A percentile compares a stretch with the other conserved stretches of the same genome.
phyloP scores from a whole-genome alignment of 2,888 invertebrate genomes.

The Aleiodes leptofemur region DNA sequence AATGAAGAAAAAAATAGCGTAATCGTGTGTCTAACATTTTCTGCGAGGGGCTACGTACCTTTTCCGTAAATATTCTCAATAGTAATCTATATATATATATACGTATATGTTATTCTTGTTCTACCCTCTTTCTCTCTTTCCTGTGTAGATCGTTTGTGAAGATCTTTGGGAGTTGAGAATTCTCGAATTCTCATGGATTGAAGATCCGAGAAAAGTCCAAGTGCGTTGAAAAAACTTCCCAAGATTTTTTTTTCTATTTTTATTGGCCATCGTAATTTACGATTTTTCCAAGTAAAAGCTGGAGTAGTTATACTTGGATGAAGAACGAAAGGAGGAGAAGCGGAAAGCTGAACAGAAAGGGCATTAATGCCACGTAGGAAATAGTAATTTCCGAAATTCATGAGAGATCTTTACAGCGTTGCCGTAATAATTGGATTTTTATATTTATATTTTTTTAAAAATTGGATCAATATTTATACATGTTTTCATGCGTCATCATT shows the following conservation, averaged over 20 bases:
- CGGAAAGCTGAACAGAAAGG: too few relatives aligned
- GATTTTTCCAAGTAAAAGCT: slow-evolving; percentile 8
- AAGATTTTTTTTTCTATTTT: slow-evolving; percentile 7
- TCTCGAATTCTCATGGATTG: slow-evolving; percentile 13
- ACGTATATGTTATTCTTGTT: neutral
- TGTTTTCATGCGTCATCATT: too few relatives aligned
- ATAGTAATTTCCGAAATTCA: too few relatives aligned
- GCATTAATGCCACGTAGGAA: too few relatives aligned
- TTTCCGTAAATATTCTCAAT: slow-evolving; percentile 8
- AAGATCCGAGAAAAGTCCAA: slow-evolving; percentile 5
- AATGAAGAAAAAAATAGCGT: slow-evolving; percentile 14
- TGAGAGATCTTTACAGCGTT: too few relatives aligned
- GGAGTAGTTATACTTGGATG: neutral
- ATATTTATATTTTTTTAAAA: too few relatives aligned
- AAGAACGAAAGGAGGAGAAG: neutral
- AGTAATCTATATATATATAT: neutral
- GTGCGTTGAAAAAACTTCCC: neutral
- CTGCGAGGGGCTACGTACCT: neutral
- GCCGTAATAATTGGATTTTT: too few relatives aligned
- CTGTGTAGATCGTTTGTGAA: neutral
- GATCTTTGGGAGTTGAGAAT: slow-evolving; percentile 7
- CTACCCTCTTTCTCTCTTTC: neutral
- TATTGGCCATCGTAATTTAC: slow-evolving; percentile 19
- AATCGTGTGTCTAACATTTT: slow-evolving; percentile 27
- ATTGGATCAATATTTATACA: too few relatives aligned